Evolutionary conservation across 2,888 invertebrate species (phyloP), one percentile per base, ranked within the genome.

Genomic region (Athalia circularis): DNA sequence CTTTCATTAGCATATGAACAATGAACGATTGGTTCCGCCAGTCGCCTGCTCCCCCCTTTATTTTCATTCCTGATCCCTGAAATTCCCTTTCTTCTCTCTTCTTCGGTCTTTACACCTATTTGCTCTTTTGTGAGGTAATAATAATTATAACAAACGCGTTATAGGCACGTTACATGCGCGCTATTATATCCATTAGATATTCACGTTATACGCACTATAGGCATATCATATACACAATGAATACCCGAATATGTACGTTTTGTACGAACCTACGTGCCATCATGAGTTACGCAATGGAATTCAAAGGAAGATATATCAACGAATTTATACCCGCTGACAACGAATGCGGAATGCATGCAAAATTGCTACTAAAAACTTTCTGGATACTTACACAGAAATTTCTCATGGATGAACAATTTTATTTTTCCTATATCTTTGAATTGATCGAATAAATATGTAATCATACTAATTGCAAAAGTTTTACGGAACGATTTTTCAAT

Each of bases 21-120:
- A 79, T 77, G 79, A 76, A 54, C 79, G 79, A 79, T 79, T 77
- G 79, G 79, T 79, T 79, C 79, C 79, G 75, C 75, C 75, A 75
- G 62, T 13, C 45, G 47, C 9, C 13, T 74, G 57, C 52, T 45
- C 54, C 68, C 68, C 54, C 52, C 50, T 50, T 65, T 13, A 6
- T 48, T 65, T 54, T 68, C 70, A 70, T 68, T 29, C 68, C 50
- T 29, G 29, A 29, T 29, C 29, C 29, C 29, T 29, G 29, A 29
- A 29, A 29, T 29, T 29, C 29, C 29, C 29, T 29, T 29, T 29
- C 29, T 29, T 29, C 29, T 29, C 68, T 52, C 52, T 8, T 64
- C 64, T 5, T 59, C n/a, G 47, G 47, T 72, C 59, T 72, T 72
- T 59, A 59, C 62, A 61, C 9, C 61, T 5, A 62, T 74, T 61